These are phyloP conservation scores for Mythimna pallens DNA, from an alignment of 2,888 invertebrate species.

Conservation along the genomic window DNA sequence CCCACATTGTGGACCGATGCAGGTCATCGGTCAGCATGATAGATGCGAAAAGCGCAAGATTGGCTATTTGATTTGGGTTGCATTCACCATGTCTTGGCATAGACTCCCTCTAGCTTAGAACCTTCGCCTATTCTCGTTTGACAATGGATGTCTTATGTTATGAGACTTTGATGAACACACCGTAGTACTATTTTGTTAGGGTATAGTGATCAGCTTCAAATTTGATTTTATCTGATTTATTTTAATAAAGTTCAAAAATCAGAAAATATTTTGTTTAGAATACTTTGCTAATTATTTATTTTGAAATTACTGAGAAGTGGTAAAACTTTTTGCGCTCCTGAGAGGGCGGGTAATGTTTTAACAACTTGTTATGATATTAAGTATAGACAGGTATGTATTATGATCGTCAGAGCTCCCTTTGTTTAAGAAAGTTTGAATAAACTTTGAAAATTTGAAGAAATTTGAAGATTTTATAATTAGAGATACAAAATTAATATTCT, in stretches of 20 bases:
- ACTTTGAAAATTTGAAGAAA: neutral
- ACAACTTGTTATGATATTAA: neutral
- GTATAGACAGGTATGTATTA: neutral
- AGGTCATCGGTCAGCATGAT: too few species aligned
- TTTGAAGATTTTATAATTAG: neutral
- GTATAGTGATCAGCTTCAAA: neutral
- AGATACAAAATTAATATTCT: constrained; percentile 1
- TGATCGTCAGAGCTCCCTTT: neutral
- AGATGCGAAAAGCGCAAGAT: too few species aligned
- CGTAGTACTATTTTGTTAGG: neutral
- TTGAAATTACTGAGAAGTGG: neutral
- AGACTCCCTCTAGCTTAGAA: too few species aligned
- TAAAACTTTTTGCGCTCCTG: neutral
- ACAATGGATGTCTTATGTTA: too few species aligned
- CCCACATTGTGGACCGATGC: too few species aligned
- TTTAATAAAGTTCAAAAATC: neutral
- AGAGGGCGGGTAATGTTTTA: neutral
- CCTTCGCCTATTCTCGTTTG: too few species aligned
- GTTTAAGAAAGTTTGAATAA: neutral
- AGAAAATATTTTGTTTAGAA: neutral
- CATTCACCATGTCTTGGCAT: too few species aligned
- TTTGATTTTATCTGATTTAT: neutral
- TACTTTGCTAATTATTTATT: neutral
- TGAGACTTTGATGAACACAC: too few species aligned
- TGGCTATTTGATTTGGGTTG: too few species aligned